These are phyloP conservation scores for Eilema depressum DNA, from an alignment of 2,888 invertebrate species.

Conservation along the genomic window DNA sequence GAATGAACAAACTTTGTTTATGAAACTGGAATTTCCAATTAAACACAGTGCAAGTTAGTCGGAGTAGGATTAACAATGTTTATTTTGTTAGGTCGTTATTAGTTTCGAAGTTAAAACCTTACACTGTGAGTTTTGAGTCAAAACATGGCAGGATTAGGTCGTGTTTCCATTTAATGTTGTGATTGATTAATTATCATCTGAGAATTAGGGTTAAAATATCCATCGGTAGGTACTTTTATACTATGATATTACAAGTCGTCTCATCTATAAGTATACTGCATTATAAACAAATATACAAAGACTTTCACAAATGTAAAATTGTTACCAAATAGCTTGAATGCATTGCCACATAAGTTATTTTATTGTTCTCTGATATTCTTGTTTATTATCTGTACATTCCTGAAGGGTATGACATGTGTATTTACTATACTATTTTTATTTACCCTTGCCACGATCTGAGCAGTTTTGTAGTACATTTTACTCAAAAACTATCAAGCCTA, in stretches of 20 bases:
- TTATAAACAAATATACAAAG: too few species aligned
- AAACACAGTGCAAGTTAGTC: constrained; percentile 51
- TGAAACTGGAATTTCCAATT: constrained; percentile 56
- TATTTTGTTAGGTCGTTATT: constrained; percentile 47
- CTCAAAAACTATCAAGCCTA: too few species aligned
- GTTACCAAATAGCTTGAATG: too few species aligned
- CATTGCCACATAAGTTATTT: too few species aligned
- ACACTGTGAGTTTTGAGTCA: constrained; percentile 32
- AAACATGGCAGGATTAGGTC: constrained; percentile 13
- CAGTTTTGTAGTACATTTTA: too few species aligned
- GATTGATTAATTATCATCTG: constrained; percentile 35
- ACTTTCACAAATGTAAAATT: too few species aligned
- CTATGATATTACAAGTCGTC: background rate
- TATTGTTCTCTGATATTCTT: too few species aligned
- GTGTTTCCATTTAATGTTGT: constrained; percentile 21
- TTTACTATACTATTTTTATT: too few species aligned
- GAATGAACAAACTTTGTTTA: constrained; percentile 57
- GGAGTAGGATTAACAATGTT: constrained; percentile 51
- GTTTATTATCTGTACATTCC: too few species aligned
- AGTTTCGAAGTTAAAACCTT: constrained; percentile 45
- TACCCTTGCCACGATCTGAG: too few species aligned
- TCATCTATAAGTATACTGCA: too few species aligned
- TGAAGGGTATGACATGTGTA: too few species aligned
- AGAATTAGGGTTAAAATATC: background rate
- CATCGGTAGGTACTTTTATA: background rate